These are phyloP conservation scores for Glossophaga mutica DNA, from an alignment of 2,797 vertebrate genomes.

Conservation along the genomic window DNA sequence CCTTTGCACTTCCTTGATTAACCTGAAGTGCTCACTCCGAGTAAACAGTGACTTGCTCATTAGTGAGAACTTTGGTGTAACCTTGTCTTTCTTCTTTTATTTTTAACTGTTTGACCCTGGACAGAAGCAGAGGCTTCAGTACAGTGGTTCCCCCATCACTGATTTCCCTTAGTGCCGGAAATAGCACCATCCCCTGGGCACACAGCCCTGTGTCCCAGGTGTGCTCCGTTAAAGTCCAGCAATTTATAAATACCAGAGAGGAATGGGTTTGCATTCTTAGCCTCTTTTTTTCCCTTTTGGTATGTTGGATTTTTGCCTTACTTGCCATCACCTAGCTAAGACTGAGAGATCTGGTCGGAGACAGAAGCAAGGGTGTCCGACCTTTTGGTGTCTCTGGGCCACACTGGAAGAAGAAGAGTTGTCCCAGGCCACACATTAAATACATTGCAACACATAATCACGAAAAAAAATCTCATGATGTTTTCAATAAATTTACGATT, in stretches of 20 bases:
- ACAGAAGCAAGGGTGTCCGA: no score
- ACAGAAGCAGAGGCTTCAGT: background rate
- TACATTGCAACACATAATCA: no score
- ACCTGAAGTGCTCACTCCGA: conserved; percentile 14
- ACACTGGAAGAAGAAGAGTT: no score
- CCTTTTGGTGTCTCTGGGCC: no score
- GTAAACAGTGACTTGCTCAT: conserved; percentile 24
- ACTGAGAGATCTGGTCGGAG: background rate
- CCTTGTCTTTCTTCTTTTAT: background rate
- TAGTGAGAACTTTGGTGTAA: conserved; percentile 8
- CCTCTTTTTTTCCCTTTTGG: background rate
- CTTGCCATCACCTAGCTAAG: background rate
- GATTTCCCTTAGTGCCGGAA: background rate
- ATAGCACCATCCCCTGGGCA: background rate
- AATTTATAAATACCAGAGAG: background rate
- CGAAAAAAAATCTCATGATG: no score
- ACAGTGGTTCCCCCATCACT: background rate
- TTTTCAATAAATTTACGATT: no score
- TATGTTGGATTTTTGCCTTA: background rate
- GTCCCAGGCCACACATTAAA: no score
- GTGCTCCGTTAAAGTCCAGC: background rate
- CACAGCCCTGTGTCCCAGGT: background rate
- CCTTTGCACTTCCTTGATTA: conserved; percentile 16
- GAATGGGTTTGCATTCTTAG: background rate
- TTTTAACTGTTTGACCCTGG: conserved; percentile 5